These are phyloP conservation scores for Ochotona curzoniae DNA, from an alignment of 2,113 vertebrate genomes.

Conservation along the genomic window DNA sequence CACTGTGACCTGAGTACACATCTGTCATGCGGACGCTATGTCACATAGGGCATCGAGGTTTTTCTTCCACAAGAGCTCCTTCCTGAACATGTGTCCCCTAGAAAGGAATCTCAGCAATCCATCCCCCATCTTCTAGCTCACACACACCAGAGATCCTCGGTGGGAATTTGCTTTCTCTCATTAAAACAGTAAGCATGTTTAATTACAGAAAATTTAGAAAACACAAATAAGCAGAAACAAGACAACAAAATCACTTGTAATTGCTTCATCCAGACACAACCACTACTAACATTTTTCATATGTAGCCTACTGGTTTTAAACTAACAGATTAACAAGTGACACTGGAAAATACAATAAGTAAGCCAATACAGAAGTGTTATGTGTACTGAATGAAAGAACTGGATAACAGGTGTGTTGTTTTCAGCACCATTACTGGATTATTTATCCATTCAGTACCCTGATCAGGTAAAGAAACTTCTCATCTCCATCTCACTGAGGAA, in stretches of 20 bases:
- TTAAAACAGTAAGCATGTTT: neutral
- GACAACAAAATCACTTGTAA: constrained; percentile 1
- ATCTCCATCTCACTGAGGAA: neutral
- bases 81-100: neutral
- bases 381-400: neutral
- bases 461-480: neutral
- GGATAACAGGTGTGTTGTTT: neutral
- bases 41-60: neutral
- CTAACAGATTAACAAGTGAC: constrained; percentile 12
- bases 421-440: neutral
- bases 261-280: neutral
- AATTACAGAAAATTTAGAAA: neutral
- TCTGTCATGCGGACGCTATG: neutral
- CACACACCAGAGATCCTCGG: neutral
- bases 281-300: neutral
- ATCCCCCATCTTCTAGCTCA: neutral
- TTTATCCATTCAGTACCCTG: neutral
- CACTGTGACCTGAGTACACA: neutral
- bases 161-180: neutral
- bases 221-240: neutral
- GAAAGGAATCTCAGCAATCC: neutral
- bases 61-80: neutral
- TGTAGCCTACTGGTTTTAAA: neutral
- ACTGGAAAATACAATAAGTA: neutral
- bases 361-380: neutral